A percentile compares a stretch with the other conserved stretches of the same genome.
phyloP scores from a whole-genome alignment of 1,140 invertebrate species.

The Cepaea nemoralis region DNA sequence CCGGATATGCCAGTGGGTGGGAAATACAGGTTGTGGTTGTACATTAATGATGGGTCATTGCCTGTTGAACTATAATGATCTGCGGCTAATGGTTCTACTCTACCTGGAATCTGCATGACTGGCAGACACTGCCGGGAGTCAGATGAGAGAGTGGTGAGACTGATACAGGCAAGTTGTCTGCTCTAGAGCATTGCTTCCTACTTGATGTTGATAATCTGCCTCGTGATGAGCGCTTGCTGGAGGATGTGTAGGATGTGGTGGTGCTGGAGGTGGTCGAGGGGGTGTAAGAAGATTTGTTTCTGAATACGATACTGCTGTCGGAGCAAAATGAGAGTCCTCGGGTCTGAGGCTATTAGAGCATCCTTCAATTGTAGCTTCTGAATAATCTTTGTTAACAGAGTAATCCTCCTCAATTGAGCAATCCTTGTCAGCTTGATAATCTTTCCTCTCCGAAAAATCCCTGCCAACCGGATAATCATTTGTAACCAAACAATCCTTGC shows the following conservation, averaged over 20 bases:
- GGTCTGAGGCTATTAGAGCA: not conserved
- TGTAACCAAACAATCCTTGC: too few relatives aligned
- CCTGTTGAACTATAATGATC: not conserved
- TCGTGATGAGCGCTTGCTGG: too few relatives aligned
- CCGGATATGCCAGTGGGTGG: not conserved
- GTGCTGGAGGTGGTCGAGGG: not conserved
- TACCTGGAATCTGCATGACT: not conserved
- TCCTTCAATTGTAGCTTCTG: not conserved
- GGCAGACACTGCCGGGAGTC: not conserved
- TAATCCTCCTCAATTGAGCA: too few relatives aligned
- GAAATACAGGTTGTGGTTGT: not conserved
- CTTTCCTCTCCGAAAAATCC: too few relatives aligned
- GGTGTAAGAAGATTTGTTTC: not conserved
- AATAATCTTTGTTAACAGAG: not conserved
- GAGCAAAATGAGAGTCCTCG: not conserved
- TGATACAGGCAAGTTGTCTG: not conserved
- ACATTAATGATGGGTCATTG: slow-evolving; percentile 15
- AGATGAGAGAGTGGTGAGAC: not conserved
- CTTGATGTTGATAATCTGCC: not conserved
- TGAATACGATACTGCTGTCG: not conserved
- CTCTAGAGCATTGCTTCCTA: not conserved
- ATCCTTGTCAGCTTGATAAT: not conserved
- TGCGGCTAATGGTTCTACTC: not conserved
- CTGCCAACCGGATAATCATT: too few relatives aligned
- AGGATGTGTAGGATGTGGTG: not conserved